These are phyloP conservation scores for Hyperoplus lanceolatus DNA, from an alignment of 2,797 vertebrate species.

Conservation along the genomic window DNA sequence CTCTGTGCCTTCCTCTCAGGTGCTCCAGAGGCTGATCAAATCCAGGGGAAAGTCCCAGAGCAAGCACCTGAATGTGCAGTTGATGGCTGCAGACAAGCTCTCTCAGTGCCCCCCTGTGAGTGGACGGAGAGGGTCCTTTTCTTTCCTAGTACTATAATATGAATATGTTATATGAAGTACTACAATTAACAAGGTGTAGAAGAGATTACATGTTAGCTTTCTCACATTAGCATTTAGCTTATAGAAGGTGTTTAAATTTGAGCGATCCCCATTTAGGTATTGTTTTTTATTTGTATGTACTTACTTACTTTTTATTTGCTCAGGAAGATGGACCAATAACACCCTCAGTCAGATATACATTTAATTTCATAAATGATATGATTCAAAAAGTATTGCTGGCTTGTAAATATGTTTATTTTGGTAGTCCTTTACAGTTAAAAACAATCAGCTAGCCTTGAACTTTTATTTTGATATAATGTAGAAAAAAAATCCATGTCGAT, in stretches of 20 bases:
- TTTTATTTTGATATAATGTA: too few relatives aligned
- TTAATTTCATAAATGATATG: too few relatives aligned
- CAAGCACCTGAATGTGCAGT: slow-evolving; percentile 97
- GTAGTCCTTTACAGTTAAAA: too few relatives aligned
- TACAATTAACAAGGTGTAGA: not conserved
- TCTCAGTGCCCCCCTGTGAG: slow-evolving; percentile 96
- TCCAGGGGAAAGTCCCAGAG: slow-evolving; percentile 98
- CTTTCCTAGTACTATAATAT: not conserved
- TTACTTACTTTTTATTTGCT: too few relatives aligned
- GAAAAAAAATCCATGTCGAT: too few relatives aligned
- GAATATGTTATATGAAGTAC: not conserved
- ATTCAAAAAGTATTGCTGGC: too few relatives aligned
- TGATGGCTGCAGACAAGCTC: slow-evolving; percentile 97
- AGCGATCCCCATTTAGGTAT: not conserved
- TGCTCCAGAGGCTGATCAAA: slow-evolving; percentile 94
- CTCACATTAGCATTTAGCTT: not conserved
- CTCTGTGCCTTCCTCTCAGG: slow-evolving; percentile 77
- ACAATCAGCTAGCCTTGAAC: too few relatives aligned
- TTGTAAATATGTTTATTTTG: too few relatives aligned
- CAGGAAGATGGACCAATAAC: too few relatives aligned
- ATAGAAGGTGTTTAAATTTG: not conserved
- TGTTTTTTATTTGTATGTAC: too few relatives aligned
- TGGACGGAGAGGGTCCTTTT: slow-evolving; percentile 1
- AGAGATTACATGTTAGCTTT: too few relatives aligned
- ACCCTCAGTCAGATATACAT: too few relatives aligned